Conservation (phyloP, 2,797 vertebrate genomes). For the Morus bassanus region DNA sequence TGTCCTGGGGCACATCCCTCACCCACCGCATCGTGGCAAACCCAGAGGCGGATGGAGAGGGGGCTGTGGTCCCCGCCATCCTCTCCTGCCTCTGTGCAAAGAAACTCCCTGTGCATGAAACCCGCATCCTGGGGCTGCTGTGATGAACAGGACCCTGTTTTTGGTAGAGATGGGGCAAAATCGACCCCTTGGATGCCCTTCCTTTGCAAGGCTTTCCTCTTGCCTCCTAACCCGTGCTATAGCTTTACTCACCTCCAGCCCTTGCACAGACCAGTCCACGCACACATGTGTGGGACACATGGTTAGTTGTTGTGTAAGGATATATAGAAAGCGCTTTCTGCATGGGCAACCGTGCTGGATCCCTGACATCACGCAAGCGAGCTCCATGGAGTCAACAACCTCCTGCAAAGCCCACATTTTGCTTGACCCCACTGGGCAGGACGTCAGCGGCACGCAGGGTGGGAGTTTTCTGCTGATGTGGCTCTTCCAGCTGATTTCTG, state of each 20-base stretch:
- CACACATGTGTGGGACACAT: fast-evolving
- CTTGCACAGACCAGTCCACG: fast-evolving
- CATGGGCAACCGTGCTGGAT: fast-evolving
- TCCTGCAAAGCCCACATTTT: background rate
- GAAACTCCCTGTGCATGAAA: background rate
- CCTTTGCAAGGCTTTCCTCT: background rate
- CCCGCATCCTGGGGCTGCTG: background rate
- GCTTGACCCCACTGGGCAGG: fast-evolving
- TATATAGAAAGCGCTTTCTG: fast-evolving
- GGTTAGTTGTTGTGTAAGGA: fast-evolving
- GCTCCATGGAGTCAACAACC: fast-evolving
- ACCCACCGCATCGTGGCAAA: fast-evolving
- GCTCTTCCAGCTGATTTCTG: background rate
- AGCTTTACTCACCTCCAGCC: background rate
- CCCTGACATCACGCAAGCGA: fast-evolving
- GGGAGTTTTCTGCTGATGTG: background rate
- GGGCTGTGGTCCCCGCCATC: fast-evolving
- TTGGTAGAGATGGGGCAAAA: background rate
- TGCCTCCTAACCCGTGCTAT: background rate
- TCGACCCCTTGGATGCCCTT: fast-evolving
- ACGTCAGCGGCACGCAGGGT: background rate
- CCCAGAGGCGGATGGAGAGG: no score
- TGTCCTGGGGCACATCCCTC: background rate
- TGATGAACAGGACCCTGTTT: background rate
- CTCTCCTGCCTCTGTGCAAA: no score